phyloP scores from a whole-genome alignment of 2,797 vertebrate species.

The Myotis vivesi region DNA sequence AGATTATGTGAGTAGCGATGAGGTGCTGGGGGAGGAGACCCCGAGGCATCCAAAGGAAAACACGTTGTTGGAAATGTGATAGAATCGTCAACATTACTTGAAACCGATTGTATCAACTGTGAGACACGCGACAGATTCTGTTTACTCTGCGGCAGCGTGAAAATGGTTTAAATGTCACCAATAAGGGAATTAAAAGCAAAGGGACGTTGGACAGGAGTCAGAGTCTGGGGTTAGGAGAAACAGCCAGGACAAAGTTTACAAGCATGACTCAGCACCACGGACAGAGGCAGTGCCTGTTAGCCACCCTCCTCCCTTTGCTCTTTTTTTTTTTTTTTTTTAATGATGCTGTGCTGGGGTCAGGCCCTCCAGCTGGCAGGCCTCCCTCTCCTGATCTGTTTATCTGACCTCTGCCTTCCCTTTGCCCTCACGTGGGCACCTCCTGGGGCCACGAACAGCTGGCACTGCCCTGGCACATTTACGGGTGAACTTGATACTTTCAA shows the following conservation, averaged over 20 bases:
- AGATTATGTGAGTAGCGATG: neutral
- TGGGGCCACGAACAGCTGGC: slow-evolving; percentile 67
- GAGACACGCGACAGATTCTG: neutral
- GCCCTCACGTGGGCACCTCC: slow-evolving; percentile 28
- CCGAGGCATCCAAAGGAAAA: slow-evolving; percentile 21
- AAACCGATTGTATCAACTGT: neutral
- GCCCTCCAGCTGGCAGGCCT: neutral
- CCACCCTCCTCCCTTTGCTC: rapidly evolving
- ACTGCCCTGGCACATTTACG: slow-evolving; percentile 41
- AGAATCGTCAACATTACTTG: slow-evolving; percentile 3
- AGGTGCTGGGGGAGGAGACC: neutral
- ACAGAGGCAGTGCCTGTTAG: neutral
- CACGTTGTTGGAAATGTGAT: neutral
- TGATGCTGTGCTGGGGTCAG: neutral
- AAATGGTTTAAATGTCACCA: neutral
- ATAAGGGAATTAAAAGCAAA: neutral
- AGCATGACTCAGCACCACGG: slow-evolving; percentile 44
- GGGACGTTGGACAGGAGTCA: neutral
- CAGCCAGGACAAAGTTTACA: neutral
- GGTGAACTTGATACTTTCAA: slow-evolving; percentile 40
- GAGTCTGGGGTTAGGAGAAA: neutral
- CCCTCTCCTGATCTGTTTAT: slow-evolving; percentile 49
- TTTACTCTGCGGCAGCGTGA: neutral
- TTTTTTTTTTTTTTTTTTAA: neutral
- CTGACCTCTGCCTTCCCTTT: slow-evolving; percentile 39